Evolutionary conservation across 2,797 vertebrate species (phyloP), one percentile per base, ranked within the genome.

Genomic region (Platalea minor): DNA sequence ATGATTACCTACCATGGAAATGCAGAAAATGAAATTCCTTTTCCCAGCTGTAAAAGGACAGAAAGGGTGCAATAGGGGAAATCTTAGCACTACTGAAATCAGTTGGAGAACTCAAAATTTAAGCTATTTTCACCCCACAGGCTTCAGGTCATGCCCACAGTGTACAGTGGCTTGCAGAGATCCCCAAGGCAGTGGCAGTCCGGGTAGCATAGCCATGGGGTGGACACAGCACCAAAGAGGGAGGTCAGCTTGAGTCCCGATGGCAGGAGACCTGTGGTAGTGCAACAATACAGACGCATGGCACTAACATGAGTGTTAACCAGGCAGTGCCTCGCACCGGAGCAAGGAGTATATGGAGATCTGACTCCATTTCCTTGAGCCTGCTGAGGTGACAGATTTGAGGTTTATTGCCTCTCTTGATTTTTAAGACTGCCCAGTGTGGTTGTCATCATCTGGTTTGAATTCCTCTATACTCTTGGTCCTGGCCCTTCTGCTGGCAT

Each of bases 221-320:
- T 26, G 17, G 28, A 20, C 19, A 15, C 31, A 48, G 51, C 11
- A 23, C 35, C 48, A 18, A 17, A 41, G 46, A 43, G 53, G 6
- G 41, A 75, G 11, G 31, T 84, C 50, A 51, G 12, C 67, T 67
- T 17, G 65, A 73, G 54, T 61, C 45, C 65, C 73, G 76, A 11
- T 78, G 18, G 57, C 76, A 35, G 25, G 13, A 65, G 65, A 51
- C 28, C 41, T 2, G 0, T 21, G 33, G 31, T 17, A 18, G 39
- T 14, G n/a, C 64, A 77, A 43, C 0, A 0, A 13, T 37, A 20
- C 17, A 24, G 46, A 29, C 29, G 7, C 3, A 0, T 13, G 41
- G 12, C 28, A 14, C 21, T 39, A 18, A 41, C 17, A 2, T 5
- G 51, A 45, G 43, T 15, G 39, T 41, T 33, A 29, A 31, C 13